Percentiles rank a stretch among this genome's conserved stretches.
Evolutionary conservation across 2,888 invertebrate species (phyloP).

Genomic region (Dolichomitus sp.): DNA sequence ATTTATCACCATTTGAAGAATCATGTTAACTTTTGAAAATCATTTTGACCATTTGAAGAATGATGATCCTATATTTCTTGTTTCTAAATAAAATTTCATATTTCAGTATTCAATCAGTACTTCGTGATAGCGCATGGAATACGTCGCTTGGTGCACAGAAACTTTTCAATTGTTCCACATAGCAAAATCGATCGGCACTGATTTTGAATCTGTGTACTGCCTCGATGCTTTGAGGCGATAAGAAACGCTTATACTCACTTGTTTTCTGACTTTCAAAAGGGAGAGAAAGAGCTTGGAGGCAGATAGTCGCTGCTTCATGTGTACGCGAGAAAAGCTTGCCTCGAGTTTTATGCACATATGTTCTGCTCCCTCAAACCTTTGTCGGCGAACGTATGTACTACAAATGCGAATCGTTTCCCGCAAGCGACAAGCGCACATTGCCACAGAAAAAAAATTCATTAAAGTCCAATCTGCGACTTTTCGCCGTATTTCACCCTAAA

Average conservation of each 20-base stretch:
- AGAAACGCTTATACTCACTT: conserved; percentile 27
- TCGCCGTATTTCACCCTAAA: conserved; percentile 17
- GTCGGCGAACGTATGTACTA: conserved; percentile 34
- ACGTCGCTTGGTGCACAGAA: background rate
- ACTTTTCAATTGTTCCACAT: conserved; percentile 29
- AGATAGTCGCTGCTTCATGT: conserved; percentile 1
- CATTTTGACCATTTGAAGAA: background rate
- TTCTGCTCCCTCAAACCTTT: conserved; percentile 21
- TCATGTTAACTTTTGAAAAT: no score
- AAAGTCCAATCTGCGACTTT: conserved; percentile 64
- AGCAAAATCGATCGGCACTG: conserved; percentile 36
- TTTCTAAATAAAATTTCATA: background rate
- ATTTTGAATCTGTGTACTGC: conserved; percentile 14
- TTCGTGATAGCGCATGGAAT: background rate
- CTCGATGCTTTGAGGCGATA: conserved; percentile 11
- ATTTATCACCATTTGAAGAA: no score
- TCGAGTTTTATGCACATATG: conserved; percentile 15
- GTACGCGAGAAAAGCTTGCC: conserved; percentile 26
- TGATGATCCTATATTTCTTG: background rate
- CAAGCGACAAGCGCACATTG: conserved; percentile 37
- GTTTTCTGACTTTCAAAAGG: conserved; percentile 35
- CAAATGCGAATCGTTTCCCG: conserved; percentile 50
- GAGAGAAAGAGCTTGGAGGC: conserved; percentile 20
- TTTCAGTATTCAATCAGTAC: background rate
- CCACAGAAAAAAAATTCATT: conserved; percentile 59